Evolutionary conservation across 2,888 invertebrate species (phyloP), one percentile per base, ranked within the genome.

Genomic region (Bombyx huttoni): DNA sequence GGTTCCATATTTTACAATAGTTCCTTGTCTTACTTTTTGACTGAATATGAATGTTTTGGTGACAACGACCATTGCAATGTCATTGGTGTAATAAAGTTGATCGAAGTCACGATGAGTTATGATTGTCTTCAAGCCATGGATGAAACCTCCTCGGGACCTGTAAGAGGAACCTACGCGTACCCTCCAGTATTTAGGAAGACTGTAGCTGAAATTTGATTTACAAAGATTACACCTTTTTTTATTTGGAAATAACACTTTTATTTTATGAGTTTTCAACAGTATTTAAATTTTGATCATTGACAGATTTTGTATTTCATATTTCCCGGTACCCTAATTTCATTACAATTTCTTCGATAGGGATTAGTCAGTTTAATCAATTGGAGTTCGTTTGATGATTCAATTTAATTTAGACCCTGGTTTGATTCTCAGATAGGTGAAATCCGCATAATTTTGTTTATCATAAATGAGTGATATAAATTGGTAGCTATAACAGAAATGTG

Each of bases 121-220:
- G 49, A 88, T 80, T 0, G 63, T 70, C 54, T 83, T 84, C 13
- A 86, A 57, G 56, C 72, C 73, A 59, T 83, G 75, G 9, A 82
- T 56, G 1, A 64, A 56, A 0, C 86, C 86, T 3, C 87, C 87
- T 34, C 65, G 62, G 0, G 73, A 73, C 0, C 88, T 70, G 51
- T 69, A 85, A 0, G 86, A 70, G 0, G 88, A 86, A 0, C 86
- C 86, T 0, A 84, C 83, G 6, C 87, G 75, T 35, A 83, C 61
- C 56, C 67, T 80, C 88, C 88, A 88, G 56, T 73, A 78, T 47
- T 69, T 75, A 0, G 87, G 75, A 12, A 65, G 52, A 1, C 76
- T 67, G 57, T 84, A 86, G 57, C 87, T 86, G 68, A 35, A 72
- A 74, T 7, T 35, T 53, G 55, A n/a, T 49, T 49, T 24, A 24